Conservation (phyloP, 2,888 invertebrate genomes). For the Escarpia spicata region DNA sequence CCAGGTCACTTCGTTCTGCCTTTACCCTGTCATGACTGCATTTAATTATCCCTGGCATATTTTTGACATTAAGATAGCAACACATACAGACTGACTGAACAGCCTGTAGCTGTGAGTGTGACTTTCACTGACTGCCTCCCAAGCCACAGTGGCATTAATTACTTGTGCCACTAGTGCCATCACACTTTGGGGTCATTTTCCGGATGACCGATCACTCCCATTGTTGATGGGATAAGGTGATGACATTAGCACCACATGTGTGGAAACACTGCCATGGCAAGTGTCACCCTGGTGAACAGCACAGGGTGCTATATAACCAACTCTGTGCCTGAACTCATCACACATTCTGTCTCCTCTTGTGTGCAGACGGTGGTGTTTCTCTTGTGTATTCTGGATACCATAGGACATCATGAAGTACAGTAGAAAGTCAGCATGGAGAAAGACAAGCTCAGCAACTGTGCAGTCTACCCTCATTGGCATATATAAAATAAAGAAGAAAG, state of each 20-base stretch:
- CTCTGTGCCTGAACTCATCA: not conserved
- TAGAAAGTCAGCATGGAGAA: not conserved
- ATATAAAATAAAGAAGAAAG: slow-evolving; percentile 16
- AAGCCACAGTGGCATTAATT: not conserved
- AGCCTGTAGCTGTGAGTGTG: not conserved
- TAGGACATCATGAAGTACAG: not conserved
- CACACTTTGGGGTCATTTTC: not conserved
- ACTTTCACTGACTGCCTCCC: not conserved
- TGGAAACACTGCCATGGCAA: not conserved
- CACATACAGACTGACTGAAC: slow-evolving; percentile 4
- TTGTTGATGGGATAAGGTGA: not conserved
- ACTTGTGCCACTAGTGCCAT: not conserved
- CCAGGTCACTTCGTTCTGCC: too few species aligned
- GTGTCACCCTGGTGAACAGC: not conserved
- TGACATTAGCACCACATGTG: not conserved
- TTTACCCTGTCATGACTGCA: too few species aligned
- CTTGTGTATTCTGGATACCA: not conserved
- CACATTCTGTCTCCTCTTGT: not conserved
- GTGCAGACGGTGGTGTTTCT: not conserved
- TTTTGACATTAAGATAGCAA: not conserved
- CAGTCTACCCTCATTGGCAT: not conserved
- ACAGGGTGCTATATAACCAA: not conserved
- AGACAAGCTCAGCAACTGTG: not conserved
- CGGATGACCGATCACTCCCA: not conserved
- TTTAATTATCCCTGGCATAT: not conserved